Percentiles rank a stretch among this genome's conserved stretches.
Conservation (phyloP, 2,888 invertebrate species). For the Desoria tigrina region DNA sequence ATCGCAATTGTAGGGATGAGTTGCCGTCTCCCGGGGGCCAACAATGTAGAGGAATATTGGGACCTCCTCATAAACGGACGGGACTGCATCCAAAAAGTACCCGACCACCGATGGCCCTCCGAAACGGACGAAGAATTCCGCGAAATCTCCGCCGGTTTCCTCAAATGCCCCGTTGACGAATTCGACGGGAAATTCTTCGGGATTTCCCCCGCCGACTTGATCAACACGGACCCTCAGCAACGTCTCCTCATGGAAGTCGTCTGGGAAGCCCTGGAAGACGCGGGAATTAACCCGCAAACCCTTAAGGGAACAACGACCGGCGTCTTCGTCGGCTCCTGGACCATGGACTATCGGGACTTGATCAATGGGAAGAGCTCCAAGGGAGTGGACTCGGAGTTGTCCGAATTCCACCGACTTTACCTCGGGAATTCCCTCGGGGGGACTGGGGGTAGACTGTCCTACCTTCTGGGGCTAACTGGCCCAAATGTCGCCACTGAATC, state of each 20-base stretch:
- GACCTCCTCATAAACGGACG: conserved; percentile 33
- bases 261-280: conserved; percentile 42
- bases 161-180: conserved; percentile 43
- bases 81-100: conserved; percentile 34
- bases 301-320: conserved; percentile 33
- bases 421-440: conserved; percentile 23
- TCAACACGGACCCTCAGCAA: conserved; percentile 39
- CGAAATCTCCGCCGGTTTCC: conserved; percentile 35
- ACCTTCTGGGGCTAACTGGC: conserved; percentile 37
- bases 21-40: conserved; percentile 37
- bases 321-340: conserved; percentile 33
- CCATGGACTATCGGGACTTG: conserved; percentile 23
- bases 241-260: conserved; percentile 36
- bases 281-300: conserved; percentile 26
- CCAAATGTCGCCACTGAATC: conserved; percentile 43
- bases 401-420: conserved; percentile 20
- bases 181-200: conserved; percentile 47
- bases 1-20: conserved; percentile 42
- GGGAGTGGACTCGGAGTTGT: conserved; percentile 2
- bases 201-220: conserved; percentile 29
- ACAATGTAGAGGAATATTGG: conserved; percentile 42
- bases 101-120: conserved; percentile 35
- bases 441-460: conserved; percentile 28
- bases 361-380: not conserved
- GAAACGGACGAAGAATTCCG: conserved; percentile 3